phyloP scores from a whole-genome alignment of 2,797 vertebrate genomes.

The Silurus lanzhouensis region DNA sequence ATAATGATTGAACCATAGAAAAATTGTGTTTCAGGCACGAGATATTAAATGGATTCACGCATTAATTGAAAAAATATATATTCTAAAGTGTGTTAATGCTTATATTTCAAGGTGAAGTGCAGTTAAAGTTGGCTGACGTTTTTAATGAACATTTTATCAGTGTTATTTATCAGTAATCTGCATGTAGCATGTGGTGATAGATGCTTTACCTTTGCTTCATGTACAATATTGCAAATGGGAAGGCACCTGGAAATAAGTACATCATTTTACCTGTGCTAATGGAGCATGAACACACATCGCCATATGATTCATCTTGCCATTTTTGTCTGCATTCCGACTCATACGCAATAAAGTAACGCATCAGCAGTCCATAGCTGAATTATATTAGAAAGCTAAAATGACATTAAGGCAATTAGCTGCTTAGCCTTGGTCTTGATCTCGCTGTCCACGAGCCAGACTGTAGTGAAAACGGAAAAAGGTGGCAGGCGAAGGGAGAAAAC shows the following conservation, averaged over 20 bases:
- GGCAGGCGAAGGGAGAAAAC: conserved; percentile 51
- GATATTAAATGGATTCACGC: background rate
- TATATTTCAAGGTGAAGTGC: background rate
- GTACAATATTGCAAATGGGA: background rate
- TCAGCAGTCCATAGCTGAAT: conserved; percentile 65
- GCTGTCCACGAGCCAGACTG: conserved; percentile 52
- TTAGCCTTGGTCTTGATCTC: conserved; percentile 63
- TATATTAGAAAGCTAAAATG: conserved; percentile 69
- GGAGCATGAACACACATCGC: conserved; percentile 36
- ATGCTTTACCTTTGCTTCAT: background rate
- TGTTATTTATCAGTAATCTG: background rate
- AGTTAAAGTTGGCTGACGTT: background rate
- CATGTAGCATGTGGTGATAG: background rate
- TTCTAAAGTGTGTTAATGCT: background rate
- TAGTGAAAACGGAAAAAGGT: conserved; percentile 39
- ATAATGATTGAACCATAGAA: background rate
- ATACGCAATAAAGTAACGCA: conserved; percentile 45
- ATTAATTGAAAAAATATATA: background rate
- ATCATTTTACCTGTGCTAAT: conserved; percentile 51
- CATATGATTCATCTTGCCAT: conserved; percentile 34
- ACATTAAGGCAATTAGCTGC: conserved; percentile 77
- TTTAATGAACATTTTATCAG: background rate
- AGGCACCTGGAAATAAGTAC: conserved; percentile 32
- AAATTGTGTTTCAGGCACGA: background rate
- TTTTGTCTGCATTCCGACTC: background rate